These are phyloP conservation scores for Hemiscyllium ocellatum DNA, from an alignment of 2,113 vertebrate genomes.

Conservation along the genomic window DNA sequence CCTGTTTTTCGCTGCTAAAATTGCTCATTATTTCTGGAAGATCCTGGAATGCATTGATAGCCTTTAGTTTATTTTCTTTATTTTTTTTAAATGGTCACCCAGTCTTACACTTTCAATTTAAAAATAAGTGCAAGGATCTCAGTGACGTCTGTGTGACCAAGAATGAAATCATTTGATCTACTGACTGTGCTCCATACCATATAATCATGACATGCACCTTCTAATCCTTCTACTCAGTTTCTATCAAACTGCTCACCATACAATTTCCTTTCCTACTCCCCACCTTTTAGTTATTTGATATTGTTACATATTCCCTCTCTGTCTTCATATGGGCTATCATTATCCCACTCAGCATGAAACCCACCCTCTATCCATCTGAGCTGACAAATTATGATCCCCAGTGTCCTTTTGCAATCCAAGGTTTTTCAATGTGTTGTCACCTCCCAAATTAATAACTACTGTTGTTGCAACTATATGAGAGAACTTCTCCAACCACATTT, in stretches of 20 bases:
- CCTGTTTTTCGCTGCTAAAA: neutral
- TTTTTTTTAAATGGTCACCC: neutral
- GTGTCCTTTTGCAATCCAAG: too few species aligned
- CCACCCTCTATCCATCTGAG: neutral
- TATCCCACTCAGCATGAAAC: neutral
- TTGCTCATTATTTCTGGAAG: neutral
- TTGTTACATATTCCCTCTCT: neutral
- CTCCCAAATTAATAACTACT: too few species aligned
- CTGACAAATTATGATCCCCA: too few species aligned
- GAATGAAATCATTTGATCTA: neutral
- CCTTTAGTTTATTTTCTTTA: neutral
- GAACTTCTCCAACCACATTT: too few species aligned
- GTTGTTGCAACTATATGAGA: too few species aligned
- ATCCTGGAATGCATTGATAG: neutral
- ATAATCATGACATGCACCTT: neutral
- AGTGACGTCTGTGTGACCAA: neutral
- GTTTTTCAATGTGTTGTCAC: too few species aligned
- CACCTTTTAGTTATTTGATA: neutral
- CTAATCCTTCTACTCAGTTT: neutral
- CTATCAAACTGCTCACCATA: neutral
- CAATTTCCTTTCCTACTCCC: neutral
- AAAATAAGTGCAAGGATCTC: neutral
- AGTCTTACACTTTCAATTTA: neutral
- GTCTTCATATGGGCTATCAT: neutral
- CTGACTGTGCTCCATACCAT: neutral